These are phyloP conservation scores for Amblyjoppa fuscipennis DNA, from an alignment of 2,888 invertebrate genomes.

Conservation along the genomic window DNA sequence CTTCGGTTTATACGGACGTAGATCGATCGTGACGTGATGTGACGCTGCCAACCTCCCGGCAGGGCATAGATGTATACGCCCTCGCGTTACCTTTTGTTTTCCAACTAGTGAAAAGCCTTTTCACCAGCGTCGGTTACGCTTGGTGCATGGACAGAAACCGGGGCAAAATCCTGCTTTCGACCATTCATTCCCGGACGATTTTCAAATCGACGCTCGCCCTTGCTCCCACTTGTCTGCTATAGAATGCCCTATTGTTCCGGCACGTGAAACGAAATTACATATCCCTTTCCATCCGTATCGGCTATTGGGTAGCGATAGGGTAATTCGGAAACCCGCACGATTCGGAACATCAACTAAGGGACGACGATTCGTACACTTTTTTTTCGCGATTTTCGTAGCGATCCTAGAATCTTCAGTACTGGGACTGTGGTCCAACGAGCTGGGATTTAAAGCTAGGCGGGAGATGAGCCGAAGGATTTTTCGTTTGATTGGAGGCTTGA, in stretches of 20 bases:
- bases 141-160: constrained; percentile 17
- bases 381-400: neutral
- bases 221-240: constrained; percentile 20
- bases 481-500: no score
- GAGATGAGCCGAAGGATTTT: no score
- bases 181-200: constrained; percentile 46
- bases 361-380: neutral
- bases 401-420: neutral
- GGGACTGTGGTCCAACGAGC: no score
- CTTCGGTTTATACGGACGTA: constrained; percentile 67
- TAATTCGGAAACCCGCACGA: neutral
- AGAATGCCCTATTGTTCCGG: neutral
- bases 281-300: neutral
- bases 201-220: constrained; percentile 47
- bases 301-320: neutral
- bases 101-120: constrained; percentile 64
- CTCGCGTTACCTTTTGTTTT: constrained; percentile 60
- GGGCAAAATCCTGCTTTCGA: constrained; percentile 10
- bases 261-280: constrained; percentile 17
- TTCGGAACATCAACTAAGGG: neutral
- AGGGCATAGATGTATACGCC: neutral
- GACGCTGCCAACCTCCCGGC: constrained; percentile 58
- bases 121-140: constrained; percentile 47
- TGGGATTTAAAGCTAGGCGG: no score
- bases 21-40: constrained; percentile 71